phyloP scores from a whole-genome alignment of 2,888 invertebrate species.

The Andrena fulva region DNA sequence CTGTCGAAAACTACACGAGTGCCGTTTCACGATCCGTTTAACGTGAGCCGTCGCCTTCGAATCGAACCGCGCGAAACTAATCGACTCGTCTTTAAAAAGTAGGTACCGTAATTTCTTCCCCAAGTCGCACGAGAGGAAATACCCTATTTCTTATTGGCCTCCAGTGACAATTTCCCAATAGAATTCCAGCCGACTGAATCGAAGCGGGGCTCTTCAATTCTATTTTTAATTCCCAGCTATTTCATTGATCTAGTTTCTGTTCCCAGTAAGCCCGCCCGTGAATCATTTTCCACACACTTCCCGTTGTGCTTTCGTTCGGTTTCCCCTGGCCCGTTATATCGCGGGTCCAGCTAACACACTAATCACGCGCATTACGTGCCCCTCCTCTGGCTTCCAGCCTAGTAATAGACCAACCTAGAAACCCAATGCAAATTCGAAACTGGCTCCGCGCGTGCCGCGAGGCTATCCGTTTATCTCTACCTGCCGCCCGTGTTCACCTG shows the following conservation, averaged over 20 bases:
- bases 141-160: background rate
- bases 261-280: background rate
- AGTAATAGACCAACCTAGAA: slow-evolving; percentile 60
- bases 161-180: background rate
- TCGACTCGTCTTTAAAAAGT: slow-evolving; percentile 17
- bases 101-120: background rate
- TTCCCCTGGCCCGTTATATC: slow-evolving; percentile 32
- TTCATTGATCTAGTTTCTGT: slow-evolving; percentile 5
- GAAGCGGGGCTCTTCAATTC: background rate
- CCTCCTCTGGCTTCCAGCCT: slow-evolving; percentile 22
- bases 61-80: slow-evolving; percentile 35
- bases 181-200: background rate
- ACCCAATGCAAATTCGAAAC: slow-evolving; percentile 62
- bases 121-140: background rate
- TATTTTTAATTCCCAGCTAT: background rate
- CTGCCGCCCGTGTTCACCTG: slow-evolving; percentile 1
- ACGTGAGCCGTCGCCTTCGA: slow-evolving; percentile 26
- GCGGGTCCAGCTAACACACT: slow-evolving; percentile 31
- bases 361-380: slow-evolving; percentile 44
- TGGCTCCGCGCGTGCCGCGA: slow-evolving; percentile 25
- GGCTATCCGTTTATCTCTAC: slow-evolving; percentile 35
- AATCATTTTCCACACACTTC: slow-evolving; percentile 3
- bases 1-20: slow-evolving; percentile 19
- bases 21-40: slow-evolving; percentile 44
- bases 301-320: slow-evolving; percentile 22